Percentiles rank a stretch among this genome's conserved stretches.
These are phyloP conservation scores for Aptenodytes forsteri DNA, from an alignment of 2,113 vertebrate species.

Conservation along the genomic window DNA sequence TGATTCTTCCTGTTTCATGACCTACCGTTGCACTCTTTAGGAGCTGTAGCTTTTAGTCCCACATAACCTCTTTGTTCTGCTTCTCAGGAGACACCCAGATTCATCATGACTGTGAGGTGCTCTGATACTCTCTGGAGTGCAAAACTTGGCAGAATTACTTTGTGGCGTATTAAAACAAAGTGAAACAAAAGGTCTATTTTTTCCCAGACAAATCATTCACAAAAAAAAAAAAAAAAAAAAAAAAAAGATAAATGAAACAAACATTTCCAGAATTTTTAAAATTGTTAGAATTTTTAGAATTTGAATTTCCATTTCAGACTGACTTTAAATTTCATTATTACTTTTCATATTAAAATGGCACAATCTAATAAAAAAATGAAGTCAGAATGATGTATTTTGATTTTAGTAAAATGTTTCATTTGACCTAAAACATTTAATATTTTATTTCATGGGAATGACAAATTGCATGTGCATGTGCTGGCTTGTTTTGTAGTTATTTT, in stretches of 20 bases:
- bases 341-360: not conserved
- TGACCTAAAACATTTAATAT: not conserved
- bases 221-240: accelerated
- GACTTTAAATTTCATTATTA: not conserved
- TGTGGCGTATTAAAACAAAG: not conserved
- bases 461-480: not conserved
- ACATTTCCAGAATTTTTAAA: not conserved
- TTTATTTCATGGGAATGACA: not conserved
- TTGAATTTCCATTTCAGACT: not conserved
- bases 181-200: not conserved
- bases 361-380: not conserved
- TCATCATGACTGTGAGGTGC: not conserved
- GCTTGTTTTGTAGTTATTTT: not conserved
- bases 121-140: accelerated
- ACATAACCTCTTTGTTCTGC: not conserved
- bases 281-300: not conserved
- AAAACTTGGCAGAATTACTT: not conserved
- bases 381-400: not conserved
- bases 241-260: not conserved
- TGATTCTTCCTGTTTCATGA: not conserved
- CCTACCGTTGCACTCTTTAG: no score
- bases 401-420: not conserved
- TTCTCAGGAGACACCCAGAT: not conserved
- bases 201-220: accelerated
- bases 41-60: not conserved